Base-by-base conservation (phyloP, 2,113 vertebrate species). In the Lates calcarifer region DNA sequence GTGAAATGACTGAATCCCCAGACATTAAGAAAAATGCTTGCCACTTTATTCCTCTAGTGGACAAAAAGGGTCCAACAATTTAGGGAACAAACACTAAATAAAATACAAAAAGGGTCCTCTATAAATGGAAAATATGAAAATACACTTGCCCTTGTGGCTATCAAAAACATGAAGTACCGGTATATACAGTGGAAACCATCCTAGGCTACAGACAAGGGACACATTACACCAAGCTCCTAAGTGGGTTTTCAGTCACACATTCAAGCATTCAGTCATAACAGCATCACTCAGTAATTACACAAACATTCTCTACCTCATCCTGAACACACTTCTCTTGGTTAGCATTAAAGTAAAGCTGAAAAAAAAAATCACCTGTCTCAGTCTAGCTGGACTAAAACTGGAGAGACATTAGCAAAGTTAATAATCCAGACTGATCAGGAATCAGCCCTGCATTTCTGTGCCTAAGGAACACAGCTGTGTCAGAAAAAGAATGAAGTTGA, bases 111-210 rank as follows among this genome's bases (percentile, higher is more conserved):
- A 84, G 78, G 90, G 77, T 90, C 87, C 80, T 95, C 91, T 95
- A 95, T 87, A 94, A 95, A 94, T 92, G 92, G 93, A 95, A 94
- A 94, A 94, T 96, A 96, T 94, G 95, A 96, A 95, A 95, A 96
- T 96, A 96, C 95, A 93, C 81, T 91, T 94, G 94, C 92, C 92
- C 62, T 90, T 73, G 65, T 87, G 90, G 93, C 93, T 95, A 95
- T 96, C 95, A 96, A 96, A 96, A 95, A 92, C 90, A 93, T 87
- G 56, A 80, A 94, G 84, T 90, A 84, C 80, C 84, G 58, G 86
- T 96, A 94, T 95, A 90, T 95, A 95, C 94, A 95, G 83, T 93
- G 90, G 87, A 89, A 94, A 93, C 45, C 12, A 80, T 84, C 57
- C 83, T 85, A 82, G 86, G 77, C 93, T 91, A 91, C 89, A 90